Evolutionary conservation across 2,113 vertebrate genomes (phyloP), one percentile per base, ranked within the genome.

Genomic region (Hippoglossus stenolepis): DNA sequence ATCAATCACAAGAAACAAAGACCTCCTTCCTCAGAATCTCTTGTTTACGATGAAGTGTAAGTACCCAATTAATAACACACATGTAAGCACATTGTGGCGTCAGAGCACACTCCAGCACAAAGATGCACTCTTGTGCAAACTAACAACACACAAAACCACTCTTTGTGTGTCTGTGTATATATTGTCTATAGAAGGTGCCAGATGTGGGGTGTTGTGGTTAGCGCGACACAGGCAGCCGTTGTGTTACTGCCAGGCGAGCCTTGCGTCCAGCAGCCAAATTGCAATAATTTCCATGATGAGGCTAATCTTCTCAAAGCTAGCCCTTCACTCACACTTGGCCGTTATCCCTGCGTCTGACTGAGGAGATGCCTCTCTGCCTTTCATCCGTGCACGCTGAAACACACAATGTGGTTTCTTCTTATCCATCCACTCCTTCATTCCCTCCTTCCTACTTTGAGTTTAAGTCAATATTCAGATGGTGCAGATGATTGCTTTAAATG

Each of bases 1-100:
- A 86, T 96, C 94, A 0, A 89, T 96, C 91, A 95, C 95, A 81
- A 97, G 95, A 94, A 99, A 99, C 92, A 98, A 95, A 92, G 97
- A 98, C 90, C 93, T 93, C 59, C 94, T 99, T 83, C 96, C 97
- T 60, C 97, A 98, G 93, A 99, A 96, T 93, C 95, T 98, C 80
- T 8, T 97, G 58, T 95, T 96, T 91, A 94, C 96, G 54, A 96
- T 99, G 95, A 99, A 99, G 95, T 96, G 97, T 98, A 96, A 96
- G 96, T 89, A 80, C 74, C 85, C 74, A 72, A 58, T 82, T 64
- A 80, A 78, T 71, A 73, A 54, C 69, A 80, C n/a, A 23, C 70
- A 58, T 79, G 54, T 67, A 66, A 86, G 73, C 82, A 83, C 82
- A 85, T 80, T 87, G 86, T 89, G 77, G 79, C 73, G 56, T 89